Percentiles rank a stretch among this genome's conserved stretches.
phyloP scores from a whole-genome alignment of 2,888 invertebrate species.

The Stenodema calcarata region DNA sequence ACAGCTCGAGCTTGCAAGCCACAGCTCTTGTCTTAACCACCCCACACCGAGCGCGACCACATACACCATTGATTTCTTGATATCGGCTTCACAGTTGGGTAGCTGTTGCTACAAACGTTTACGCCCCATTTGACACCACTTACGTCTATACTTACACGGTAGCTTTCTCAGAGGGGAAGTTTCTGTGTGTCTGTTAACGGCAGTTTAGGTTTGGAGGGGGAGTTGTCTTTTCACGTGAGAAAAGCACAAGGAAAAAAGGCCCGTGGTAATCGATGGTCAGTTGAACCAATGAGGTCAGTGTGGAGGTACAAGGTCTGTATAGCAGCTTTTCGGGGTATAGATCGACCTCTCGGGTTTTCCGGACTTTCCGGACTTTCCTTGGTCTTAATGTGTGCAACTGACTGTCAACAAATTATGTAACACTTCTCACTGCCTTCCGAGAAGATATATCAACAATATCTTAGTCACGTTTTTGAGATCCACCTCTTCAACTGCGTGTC shows the following conservation, averaged over 20 bases:
- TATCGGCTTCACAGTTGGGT: constrained; percentile 40
- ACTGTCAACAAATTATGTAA: too few relatives aligned
- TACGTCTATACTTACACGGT: constrained; percentile 21
- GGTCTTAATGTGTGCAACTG: too few relatives aligned
- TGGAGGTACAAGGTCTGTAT: too few relatives aligned
- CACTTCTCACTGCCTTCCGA: too few relatives aligned
- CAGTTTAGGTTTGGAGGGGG: background rate
- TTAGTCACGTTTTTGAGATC: too few relatives aligned
- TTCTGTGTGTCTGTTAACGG: background rate
- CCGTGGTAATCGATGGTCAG: background rate
- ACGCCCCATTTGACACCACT: constrained; percentile 42
- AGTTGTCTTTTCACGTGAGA: background rate
- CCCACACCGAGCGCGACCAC: background rate
- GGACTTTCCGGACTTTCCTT: too few relatives aligned
- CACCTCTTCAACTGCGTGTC: too few relatives aligned
- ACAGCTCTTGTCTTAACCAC: background rate
- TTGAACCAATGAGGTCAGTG: background rate
- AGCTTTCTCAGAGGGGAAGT: background rate
- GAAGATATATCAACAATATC: too few relatives aligned
- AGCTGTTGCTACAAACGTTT: constrained; percentile 24
- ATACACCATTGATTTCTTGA: constrained; percentile 23
- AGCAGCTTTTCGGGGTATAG: too few relatives aligned
- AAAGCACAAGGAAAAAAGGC: background rate
- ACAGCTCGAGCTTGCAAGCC: background rate
- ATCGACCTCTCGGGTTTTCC: too few relatives aligned